Evolutionary conservation across 2,888 invertebrate genomes (phyloP), one percentile per base, ranked within the genome.

Genomic region (Pandemis heparana): DNA sequence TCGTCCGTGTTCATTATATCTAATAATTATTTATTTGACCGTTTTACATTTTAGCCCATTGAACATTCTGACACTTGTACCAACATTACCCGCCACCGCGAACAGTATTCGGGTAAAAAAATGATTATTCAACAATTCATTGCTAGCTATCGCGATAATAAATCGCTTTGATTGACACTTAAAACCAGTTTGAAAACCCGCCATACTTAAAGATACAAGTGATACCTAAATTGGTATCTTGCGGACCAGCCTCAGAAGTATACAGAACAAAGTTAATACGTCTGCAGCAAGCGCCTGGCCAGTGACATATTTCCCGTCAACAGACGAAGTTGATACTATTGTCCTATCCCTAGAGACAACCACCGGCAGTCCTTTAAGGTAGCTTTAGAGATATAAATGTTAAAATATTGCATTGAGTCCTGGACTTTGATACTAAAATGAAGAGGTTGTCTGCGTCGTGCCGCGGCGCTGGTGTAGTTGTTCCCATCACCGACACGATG

Each of bases 401-500:
- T 56, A 60, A 39, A 60, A 38, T 38, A 60, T 60, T 56, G 56
- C 56, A 56, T 70, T 65, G 71, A 56, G 56, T 71, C 48, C 39
- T 23, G 71, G 59, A 71, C 70, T 5, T 60, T 14, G 18, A n/a
- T 14, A 64, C 53, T 56, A 43, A 46, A 46, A 62, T 70, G 62
- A 62, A 39, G 48, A 69, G 14, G 56, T 51, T 32, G 51, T 18
- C 10, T 16, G 70, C 64, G 64, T 12, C 65, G 48, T 12, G 14
- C 43, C 41, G 70, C 48, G 39, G 48, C 71, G 38, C 46, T 14
- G 62, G 9, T 68, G 62, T 72, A 56, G 67, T 68, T 67, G 61
- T 53, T 38, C 53, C 72, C 68, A 72, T 18, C 56, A 14, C 43
- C 60, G 23, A 41, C 72, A 23, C 14, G 9, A 8, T 46, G 43